Evolutionary conservation across 2,888 invertebrate species (phyloP).

Genomic region (Rhingia campestris): DNA sequence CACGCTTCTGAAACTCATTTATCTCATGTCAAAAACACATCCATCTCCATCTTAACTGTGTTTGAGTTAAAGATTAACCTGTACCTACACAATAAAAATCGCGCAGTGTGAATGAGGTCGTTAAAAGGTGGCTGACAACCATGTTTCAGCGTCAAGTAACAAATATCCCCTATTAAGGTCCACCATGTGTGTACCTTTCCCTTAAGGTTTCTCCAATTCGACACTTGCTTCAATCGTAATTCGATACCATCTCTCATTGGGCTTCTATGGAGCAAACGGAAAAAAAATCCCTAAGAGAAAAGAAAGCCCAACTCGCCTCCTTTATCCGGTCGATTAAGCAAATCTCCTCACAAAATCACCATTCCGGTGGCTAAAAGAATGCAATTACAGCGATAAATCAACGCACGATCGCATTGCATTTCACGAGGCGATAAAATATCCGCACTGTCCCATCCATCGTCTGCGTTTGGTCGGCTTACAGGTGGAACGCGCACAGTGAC

Average conservation of each 20-base stretch:
- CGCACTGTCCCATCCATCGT: constrained; percentile 40
- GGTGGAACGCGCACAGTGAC: constrained; percentile 44
- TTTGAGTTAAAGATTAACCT: constrained; percentile 33
- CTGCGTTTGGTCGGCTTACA: constrained; percentile 46
- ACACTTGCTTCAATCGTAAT: constrained; percentile 55
- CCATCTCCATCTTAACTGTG: background rate
- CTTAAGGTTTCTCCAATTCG: constrained; percentile 62
- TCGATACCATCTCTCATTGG: constrained; percentile 55
- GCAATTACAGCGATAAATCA: constrained; percentile 71
- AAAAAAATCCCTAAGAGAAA: constrained; percentile 27
- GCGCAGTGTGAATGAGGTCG: constrained; percentile 50
- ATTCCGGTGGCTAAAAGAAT: constrained; percentile 64
- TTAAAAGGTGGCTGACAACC: constrained; percentile 52
- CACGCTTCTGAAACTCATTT: background rate
- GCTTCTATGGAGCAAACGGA: constrained; percentile 28
- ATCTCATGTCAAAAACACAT: background rate
- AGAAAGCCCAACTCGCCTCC: constrained; percentile 37
- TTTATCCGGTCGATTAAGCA: constrained; percentile 68
- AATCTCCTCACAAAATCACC: constrained; percentile 65
- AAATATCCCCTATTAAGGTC: constrained; percentile 46
- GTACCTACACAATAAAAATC: background rate
- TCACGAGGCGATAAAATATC: constrained; percentile 66
- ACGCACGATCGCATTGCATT: constrained; percentile 68
- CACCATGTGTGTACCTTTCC: constrained; percentile 55
- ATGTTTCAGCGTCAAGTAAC: constrained; percentile 34